Evolutionary conservation across 2,888 invertebrate species (phyloP), one percentile per base, ranked within the genome.

Genomic region (Danaus chrysippus): DNA sequence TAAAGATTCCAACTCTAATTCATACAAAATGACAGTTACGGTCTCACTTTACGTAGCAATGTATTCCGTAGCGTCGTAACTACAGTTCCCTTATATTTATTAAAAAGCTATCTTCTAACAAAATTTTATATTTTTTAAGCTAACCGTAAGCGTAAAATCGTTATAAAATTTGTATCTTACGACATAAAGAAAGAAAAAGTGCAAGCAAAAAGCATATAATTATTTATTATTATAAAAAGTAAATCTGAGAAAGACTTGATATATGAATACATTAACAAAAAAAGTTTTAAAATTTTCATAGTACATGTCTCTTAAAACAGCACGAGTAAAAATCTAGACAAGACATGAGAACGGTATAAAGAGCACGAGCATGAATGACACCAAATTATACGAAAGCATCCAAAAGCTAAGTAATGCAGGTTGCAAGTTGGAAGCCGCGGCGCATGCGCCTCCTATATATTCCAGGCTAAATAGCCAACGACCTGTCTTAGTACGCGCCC

Each of bases 401-500:
- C 68, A 66, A 71, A 71, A 71, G 49, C 49, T 49, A 68, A 67
- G 78, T 78, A 77, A 76, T 78, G 71, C 70, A 70, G 62, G 61
- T 62, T 73, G 74, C 76, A 72, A 71, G 83, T 85, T 84, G 84
- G 83, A 82, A 49, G 49, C 49, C 76, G 73, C 76, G 73, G 77
- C 83, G 84, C 85, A 84, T 79, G 81, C 80, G 86, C 55, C 12
- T 1, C 52, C 42, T 54, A 15, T 54, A 34, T 78, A 78, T 78
- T 34, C 77, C 73, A 70, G 71, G 73, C 78, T 81, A 83, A 83
- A 81, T 81, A 82, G 80, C 84, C 82, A 79, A 78, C 81, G 81
- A 78, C 80, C 81, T 78, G 82, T 84, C 87, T 87, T 84, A 82
- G 81, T 79, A 79, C 81, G 81, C 82, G 77, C 80, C 81, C 81